Conservation (phyloP, 2,113 vertebrate genomes). For the Gymnorhina tibicen region DNA sequence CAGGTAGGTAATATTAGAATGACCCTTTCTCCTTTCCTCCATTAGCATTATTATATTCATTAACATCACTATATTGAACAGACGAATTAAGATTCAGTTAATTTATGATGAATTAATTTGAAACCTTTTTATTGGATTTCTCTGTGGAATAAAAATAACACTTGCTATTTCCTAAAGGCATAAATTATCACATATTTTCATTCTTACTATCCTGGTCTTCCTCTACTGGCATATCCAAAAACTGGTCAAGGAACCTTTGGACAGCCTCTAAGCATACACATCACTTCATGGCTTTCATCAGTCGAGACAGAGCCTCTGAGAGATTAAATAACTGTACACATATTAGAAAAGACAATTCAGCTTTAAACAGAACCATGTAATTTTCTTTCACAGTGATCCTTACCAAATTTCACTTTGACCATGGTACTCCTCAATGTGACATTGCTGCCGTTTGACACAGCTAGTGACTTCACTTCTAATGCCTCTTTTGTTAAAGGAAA, state of each 20-base stretch:
- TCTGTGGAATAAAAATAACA: background rate
- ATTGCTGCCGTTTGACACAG: background rate
- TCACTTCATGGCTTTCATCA: background rate
- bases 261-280: background rate
- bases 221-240: background rate
- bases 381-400: background rate
- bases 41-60: background rate
- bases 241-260: background rate
- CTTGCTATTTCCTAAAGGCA: background rate
- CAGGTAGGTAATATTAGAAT: background rate
- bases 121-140: background rate
- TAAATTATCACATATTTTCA: background rate
- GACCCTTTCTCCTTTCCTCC: background rate
- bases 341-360: background rate
- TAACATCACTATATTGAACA: background rate
- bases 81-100: background rate
- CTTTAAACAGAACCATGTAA: background rate
- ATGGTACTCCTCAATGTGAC: background rate
- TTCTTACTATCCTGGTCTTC: background rate
- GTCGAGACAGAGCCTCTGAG: background rate
- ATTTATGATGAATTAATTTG: background rate
- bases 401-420: background rate
- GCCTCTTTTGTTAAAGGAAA: background rate
- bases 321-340: background rate
- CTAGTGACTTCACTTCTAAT: background rate